phyloP scores from a whole-genome alignment of 2,888 invertebrate genomes.

The Xestia c-nigrum region DNA sequence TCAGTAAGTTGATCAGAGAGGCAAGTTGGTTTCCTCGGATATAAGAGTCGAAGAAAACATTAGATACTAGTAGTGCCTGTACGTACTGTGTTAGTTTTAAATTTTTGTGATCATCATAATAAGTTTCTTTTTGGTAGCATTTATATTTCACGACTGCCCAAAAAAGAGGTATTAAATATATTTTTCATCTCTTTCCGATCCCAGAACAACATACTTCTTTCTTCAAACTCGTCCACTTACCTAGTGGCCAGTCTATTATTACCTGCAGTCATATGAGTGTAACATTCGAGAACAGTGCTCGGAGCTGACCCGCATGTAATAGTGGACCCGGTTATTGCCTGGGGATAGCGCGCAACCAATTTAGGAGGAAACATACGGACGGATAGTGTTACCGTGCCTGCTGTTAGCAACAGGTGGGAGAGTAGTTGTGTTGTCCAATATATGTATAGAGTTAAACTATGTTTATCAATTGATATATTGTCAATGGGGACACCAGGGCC shows the following conservation, averaged over 20 bases:
- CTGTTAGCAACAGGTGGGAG: not conserved
- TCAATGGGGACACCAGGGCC: not conserved
- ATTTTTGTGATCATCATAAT: not conserved
- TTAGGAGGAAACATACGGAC: constrained; percentile 55
- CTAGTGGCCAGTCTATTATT: constrained; percentile 38
- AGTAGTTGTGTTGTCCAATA: not conserved
- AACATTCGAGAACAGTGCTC: constrained; percentile 13
- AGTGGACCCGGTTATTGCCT: constrained; percentile 46
- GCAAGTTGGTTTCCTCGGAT: not conserved
- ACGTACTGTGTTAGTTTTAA: not conserved
- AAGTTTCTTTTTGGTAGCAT: not conserved
- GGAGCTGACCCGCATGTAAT: constrained; percentile 45
- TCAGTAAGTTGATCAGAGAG: not conserved
- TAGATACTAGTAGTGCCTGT: not conserved
- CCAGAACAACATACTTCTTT: not conserved
- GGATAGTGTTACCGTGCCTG: not conserved
- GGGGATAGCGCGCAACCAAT: constrained; percentile 47
- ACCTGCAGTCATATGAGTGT: constrained; percentile 37
- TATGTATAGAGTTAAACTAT: not conserved
- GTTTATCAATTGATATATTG: not conserved
- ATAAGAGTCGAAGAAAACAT: not conserved
- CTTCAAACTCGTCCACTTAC: constrained; percentile 11
- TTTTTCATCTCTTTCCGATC: not conserved
- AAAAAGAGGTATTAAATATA: no score
- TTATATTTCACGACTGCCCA: not conserved